These are phyloP conservation scores for Ctenosaura bakeri DNA, from an alignment of 2,797 vertebrate genomes.

Conservation along the genomic window DNA sequence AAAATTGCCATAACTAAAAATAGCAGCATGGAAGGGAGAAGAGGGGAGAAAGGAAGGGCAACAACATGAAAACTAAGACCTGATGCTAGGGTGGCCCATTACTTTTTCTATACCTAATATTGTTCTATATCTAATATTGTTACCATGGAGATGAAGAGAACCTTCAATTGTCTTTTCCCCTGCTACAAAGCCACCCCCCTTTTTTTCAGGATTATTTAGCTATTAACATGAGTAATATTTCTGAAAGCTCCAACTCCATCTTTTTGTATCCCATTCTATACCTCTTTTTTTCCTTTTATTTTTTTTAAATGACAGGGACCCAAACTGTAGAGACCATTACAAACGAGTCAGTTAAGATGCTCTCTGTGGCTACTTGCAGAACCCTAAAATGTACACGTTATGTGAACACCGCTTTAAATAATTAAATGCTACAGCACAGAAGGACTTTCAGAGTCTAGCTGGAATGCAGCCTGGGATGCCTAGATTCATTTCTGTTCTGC, in stretches of 20 bases:
- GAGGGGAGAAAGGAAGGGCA: background rate
- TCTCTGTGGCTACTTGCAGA: background rate
- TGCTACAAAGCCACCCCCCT: background rate
- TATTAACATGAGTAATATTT: background rate
- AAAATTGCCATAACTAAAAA: slow-evolving; percentile 3
- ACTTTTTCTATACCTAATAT: background rate
- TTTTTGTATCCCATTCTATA: background rate
- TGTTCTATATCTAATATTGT: no score
- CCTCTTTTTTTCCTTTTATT: background rate
- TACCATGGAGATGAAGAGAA: background rate
- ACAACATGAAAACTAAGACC: background rate
- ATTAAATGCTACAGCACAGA: slow-evolving; percentile 12
- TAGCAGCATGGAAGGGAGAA: no score
- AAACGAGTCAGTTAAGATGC: background rate
- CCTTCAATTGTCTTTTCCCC: background rate
- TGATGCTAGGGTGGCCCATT: background rate
- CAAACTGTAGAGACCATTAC: background rate
- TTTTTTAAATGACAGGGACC: background rate
- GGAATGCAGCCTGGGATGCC: background rate
- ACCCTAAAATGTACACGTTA: background rate
- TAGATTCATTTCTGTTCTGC: slow-evolving; percentile 33
- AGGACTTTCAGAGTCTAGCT: background rate
- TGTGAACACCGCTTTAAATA: background rate
- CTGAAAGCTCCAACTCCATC: background rate
- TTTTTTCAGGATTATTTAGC: background rate